A percentile compares a stretch with the other conserved stretches of the same genome.
Evolutionary conservation across 2,113 vertebrate species (phyloP).

Genomic region (Peromyscus polionotus): DNA sequence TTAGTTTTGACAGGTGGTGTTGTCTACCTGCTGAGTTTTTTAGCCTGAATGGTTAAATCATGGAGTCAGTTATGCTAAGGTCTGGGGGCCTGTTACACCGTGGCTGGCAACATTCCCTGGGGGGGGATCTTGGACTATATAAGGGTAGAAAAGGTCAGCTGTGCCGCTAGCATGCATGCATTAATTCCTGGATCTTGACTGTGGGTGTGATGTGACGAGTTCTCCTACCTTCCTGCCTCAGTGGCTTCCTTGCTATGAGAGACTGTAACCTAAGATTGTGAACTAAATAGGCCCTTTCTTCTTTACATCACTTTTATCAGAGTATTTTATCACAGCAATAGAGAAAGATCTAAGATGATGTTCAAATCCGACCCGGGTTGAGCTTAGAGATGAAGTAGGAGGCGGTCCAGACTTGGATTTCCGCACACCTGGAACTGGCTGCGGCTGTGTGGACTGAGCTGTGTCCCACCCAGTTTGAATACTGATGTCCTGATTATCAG

Average conservation of each 20-base stretch:
- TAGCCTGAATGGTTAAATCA: not conserved
- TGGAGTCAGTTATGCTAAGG: not conserved
- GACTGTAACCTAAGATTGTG: not conserved
- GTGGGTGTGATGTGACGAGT: not conserved
- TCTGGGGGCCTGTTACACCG: not conserved
- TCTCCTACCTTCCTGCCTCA: not conserved
- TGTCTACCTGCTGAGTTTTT: not conserved
- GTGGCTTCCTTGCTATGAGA: not conserved
- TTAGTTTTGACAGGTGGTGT: not conserved
- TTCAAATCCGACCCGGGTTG: not conserved
- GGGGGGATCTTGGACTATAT: not conserved
- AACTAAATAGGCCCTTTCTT: not conserved
- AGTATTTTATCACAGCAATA: not conserved
- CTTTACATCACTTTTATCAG: not conserved
- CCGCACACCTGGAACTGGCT: too few relatives aligned
- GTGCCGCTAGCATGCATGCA: too few relatives aligned
- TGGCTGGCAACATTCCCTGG: not conserved
- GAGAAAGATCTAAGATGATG: not conserved
- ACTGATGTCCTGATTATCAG: not conserved
- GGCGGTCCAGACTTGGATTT: not conserved
- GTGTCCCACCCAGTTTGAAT: not conserved
- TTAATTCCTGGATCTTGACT: not conserved
- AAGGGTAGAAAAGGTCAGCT: not conserved
- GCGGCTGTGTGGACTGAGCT: not conserved
- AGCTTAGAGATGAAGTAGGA: not conserved